Evolutionary conservation across 2,888 invertebrate genomes (phyloP).

Genomic region (Temnothorax rugatulus): DNA sequence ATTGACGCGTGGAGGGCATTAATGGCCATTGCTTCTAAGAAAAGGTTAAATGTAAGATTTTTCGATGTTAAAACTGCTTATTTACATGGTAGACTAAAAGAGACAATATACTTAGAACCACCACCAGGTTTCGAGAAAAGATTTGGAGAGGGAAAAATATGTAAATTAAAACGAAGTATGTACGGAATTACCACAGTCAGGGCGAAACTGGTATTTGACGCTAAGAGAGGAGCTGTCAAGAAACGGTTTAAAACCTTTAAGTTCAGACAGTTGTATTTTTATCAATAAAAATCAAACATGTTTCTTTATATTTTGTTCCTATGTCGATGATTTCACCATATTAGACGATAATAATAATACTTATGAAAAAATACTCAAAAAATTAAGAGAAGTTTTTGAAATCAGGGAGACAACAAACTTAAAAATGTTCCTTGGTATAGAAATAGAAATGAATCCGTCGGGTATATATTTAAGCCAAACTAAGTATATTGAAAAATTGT

Average conservation of each 20-base stretch:
- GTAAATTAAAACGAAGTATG: neutral
- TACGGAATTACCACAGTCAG: constrained; percentile 29
- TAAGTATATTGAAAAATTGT: constrained; percentile 6
- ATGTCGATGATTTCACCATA: neutral
- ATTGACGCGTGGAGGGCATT: neutral
- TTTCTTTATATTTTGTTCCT: neutral
- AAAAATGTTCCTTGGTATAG: neutral
- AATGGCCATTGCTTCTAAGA: neutral
- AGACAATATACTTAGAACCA: neutral
- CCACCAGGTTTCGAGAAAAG: constrained; percentile 1
- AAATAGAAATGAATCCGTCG: neutral
- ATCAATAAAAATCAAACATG: neutral
- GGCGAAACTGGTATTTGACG: neutral
- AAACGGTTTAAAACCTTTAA: neutral
- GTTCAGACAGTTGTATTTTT: neutral
- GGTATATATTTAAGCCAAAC: constrained; percentile 11
- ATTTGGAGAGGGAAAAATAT: neutral
- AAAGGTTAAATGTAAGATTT: neutral
- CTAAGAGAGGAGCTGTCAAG: neutral
- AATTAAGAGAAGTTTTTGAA: neutral
- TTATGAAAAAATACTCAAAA: neutral
- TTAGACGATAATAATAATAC: neutral
- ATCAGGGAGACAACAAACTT: neutral
- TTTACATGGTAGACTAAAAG: neutral
- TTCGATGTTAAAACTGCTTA: neutral